phyloP scores from a whole-genome alignment of 2,113 vertebrate species.

The Otus sunia region DNA sequence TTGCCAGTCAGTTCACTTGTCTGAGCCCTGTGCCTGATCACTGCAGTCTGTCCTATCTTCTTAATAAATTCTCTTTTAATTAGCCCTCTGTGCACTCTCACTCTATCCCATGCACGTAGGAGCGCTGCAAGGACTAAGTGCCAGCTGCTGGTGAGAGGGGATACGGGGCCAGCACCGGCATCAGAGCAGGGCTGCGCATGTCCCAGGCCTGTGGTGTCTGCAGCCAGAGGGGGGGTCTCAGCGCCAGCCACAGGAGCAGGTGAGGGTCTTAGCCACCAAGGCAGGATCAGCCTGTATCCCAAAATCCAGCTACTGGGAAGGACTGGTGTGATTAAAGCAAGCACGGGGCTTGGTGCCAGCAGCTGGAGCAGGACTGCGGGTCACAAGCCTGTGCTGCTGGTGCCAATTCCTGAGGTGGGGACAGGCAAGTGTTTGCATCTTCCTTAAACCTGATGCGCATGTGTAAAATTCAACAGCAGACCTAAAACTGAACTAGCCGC shows the following conservation, averaged over 20 bases:
- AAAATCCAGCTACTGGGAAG: neutral
- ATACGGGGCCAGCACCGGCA: neutral
- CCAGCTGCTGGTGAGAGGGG: neutral
- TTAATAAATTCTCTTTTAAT: neutral
- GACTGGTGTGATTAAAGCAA: neutral
- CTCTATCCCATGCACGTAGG: fast-evolving
- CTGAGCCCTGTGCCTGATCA: neutral
- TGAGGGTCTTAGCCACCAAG: neutral
- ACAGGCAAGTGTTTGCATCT: neutral
- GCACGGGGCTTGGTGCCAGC: neutral
- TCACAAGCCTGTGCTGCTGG: neutral
- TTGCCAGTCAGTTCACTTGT: neutral
- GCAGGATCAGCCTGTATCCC: fast-evolving
- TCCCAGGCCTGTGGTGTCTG: neutral
- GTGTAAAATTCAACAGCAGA: neutral
- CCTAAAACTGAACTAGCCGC: neutral
- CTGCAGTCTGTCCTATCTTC: neutral
- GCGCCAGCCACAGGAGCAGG: neutral
- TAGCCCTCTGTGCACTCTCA: neutral
- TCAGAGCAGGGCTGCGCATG: neutral
- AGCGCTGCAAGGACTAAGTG: neutral
- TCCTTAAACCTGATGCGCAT: neutral
- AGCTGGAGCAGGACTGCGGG: neutral
- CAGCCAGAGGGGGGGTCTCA: neutral
- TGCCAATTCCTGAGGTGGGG: neutral